Conservation (phyloP, 2,113 vertebrate species). For the Regulus satrapa region DNA sequence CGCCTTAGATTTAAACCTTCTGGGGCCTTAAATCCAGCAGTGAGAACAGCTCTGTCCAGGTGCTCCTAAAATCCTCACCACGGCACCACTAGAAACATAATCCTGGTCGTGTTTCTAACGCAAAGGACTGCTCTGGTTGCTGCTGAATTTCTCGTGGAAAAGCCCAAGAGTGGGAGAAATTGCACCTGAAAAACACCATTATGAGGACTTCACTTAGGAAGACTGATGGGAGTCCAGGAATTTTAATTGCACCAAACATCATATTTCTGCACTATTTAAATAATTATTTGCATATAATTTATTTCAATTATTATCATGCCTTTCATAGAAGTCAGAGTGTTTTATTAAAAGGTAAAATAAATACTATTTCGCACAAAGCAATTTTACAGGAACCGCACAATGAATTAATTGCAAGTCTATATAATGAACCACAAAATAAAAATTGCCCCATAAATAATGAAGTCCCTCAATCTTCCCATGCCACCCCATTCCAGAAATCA, state of each 20-base stretch:
- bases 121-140: not conserved
- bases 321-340: not conserved
- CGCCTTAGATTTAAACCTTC: not conserved
- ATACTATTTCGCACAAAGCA: not conserved
- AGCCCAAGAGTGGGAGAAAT: not conserved
- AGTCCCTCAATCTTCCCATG: not conserved
- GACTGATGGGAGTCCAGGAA: not conserved
- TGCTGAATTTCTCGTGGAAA: rapidly evolving
- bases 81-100: not conserved
- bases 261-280: not conserved
- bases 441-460: not conserved
- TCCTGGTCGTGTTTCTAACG: rapidly evolving
- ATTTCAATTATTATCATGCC: constrained; percentile 10
- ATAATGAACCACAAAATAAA: not conserved
- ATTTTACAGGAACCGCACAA: not conserved
- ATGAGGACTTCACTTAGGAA: not conserved
- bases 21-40: not conserved
- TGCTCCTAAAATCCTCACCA: not conserved
- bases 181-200: not conserved
- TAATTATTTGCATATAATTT: not conserved
- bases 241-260: not conserved
- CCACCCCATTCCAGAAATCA: not conserved
- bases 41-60: not conserved
- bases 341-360: constrained; percentile 22
- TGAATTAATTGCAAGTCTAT: constrained; percentile 17